phyloP scores from a whole-genome alignment of 2,888 invertebrate genomes.

The Drosophila meridiana region DNA sequence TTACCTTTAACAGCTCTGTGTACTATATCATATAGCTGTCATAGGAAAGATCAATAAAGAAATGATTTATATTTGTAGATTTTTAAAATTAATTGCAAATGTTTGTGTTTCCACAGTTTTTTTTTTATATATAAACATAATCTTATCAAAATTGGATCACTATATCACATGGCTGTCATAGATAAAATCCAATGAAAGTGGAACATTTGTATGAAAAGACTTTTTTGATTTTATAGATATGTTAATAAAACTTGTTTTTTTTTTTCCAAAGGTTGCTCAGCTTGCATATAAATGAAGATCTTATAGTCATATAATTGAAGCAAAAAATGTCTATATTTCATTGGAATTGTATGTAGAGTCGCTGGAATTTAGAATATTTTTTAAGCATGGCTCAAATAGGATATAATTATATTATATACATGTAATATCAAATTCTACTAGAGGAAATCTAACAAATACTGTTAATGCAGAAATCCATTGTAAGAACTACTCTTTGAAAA shows the following conservation, averaged over 20 bases:
- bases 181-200: background rate
- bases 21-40: background rate
- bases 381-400: too few species aligned
- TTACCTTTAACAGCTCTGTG: too few species aligned
- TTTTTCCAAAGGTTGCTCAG: background rate
- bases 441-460: too few species aligned
- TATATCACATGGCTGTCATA: constrained; percentile 8
- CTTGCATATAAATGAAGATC: background rate
- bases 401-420: too few species aligned
- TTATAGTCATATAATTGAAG: too few species aligned
- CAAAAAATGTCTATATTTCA: too few species aligned
- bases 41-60: constrained; percentile 1
- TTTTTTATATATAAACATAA: background rate
- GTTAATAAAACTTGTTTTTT: background rate
- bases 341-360: too few species aligned
- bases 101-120: background rate
- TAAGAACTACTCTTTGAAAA: too few species aligned
- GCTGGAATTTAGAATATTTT: too few species aligned
- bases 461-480: too few species aligned
- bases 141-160: constrained; percentile 8
- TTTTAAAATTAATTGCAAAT: background rate
- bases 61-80: background rate
- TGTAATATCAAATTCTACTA: too few species aligned
- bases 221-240: background rate
- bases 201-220: background rate